These are phyloP conservation scores for Shargacucullia verbasci DNA, from an alignment of 2,888 invertebrate species.

Conservation along the genomic window DNA sequence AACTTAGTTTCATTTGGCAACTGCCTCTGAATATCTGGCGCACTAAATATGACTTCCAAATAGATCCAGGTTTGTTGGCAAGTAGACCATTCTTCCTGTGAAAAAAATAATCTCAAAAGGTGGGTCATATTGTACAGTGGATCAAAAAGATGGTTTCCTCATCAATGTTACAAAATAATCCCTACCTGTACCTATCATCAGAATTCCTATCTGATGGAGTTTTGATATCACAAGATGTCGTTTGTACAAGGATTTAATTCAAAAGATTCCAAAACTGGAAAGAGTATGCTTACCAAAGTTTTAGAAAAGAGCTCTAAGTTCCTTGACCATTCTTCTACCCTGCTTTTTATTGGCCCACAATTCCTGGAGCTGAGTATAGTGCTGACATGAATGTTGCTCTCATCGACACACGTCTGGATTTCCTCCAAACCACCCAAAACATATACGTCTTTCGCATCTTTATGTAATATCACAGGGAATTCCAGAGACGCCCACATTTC, in stretches of 20 bases:
- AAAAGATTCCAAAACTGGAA: not conserved
- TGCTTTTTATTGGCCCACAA: constrained; percentile 94
- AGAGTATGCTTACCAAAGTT: constrained; percentile 90
- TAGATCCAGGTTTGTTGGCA: constrained; percentile 98
- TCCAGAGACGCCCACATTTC: constrained; percentile 95
- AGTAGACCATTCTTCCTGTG: constrained; percentile 95
- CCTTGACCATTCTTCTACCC: constrained; percentile 95
- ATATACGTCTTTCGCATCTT: constrained; percentile 95
- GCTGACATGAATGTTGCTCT: constrained; percentile 95
- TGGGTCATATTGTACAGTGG: no score
- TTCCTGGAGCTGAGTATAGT: constrained; percentile 96
- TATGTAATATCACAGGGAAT: constrained; percentile 93
- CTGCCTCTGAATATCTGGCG: constrained; percentile 97
- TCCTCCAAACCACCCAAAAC: constrained; percentile 96
- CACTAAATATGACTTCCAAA: constrained; percentile 97
- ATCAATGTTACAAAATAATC: no score
- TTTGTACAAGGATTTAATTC: no score
- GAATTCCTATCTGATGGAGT: no score
- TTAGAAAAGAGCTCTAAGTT: constrained; percentile 93
- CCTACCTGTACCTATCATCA: no score
- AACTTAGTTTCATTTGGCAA: constrained; percentile 96
- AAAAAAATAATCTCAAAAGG: no score
- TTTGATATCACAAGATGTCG: no score
- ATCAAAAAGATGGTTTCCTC: no score
- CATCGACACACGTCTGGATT: constrained; percentile 94